Percentiles rank a stretch among this genome's conserved stretches.
phyloP scores from a whole-genome alignment of 2,888 invertebrate species.

The Conus canariensis region DNA sequence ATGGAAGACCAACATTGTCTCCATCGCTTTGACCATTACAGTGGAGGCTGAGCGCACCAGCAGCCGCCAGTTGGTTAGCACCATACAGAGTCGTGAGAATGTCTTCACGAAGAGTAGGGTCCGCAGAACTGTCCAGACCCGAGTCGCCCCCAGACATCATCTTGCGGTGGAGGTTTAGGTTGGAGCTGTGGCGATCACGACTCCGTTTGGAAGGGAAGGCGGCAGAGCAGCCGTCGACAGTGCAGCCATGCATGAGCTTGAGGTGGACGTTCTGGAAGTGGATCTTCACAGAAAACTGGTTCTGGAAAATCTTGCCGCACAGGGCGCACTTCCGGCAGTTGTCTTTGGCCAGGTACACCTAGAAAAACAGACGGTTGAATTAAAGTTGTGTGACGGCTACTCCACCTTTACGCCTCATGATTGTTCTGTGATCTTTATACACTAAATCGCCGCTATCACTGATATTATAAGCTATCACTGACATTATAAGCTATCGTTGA shows the following conservation, averaged over 20 bases:
- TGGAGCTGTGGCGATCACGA: slow-evolving; percentile 94
- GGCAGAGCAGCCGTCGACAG: slow-evolving; percentile 95
- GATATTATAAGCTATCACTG: too few relatives aligned
- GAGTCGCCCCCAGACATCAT: slow-evolving; percentile 81
- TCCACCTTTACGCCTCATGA: too few relatives aligned
- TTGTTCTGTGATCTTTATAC: too few relatives aligned
- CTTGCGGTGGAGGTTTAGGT: slow-evolving; percentile 93
- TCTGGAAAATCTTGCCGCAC: slow-evolving; percentile 95
- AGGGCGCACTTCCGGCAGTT: slow-evolving; percentile 94
- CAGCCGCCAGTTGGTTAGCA: slow-evolving; percentile 44
- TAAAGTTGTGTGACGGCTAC: slow-evolving; percentile 24
- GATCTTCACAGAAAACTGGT: slow-evolving; percentile 94
- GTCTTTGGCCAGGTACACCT: slow-evolving; percentile 94
- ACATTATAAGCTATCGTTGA: too few relatives aligned
- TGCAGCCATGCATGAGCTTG: slow-evolving; percentile 96
- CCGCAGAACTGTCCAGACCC: slow-evolving; percentile 49
- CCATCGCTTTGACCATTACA: not conserved
- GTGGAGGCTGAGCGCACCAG: not conserved
- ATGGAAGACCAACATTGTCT: not conserved
- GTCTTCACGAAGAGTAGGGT: slow-evolving; percentile 51
- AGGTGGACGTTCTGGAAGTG: slow-evolving; percentile 97
- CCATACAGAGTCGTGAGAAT: slow-evolving; percentile 56
- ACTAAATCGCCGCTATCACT: too few relatives aligned
- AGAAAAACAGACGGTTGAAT: slow-evolving; percentile 75
- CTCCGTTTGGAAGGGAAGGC: slow-evolving; percentile 95